phyloP scores from a whole-genome alignment of 2,113 vertebrate genomes.

The Corythornis cristatus region DNA sequence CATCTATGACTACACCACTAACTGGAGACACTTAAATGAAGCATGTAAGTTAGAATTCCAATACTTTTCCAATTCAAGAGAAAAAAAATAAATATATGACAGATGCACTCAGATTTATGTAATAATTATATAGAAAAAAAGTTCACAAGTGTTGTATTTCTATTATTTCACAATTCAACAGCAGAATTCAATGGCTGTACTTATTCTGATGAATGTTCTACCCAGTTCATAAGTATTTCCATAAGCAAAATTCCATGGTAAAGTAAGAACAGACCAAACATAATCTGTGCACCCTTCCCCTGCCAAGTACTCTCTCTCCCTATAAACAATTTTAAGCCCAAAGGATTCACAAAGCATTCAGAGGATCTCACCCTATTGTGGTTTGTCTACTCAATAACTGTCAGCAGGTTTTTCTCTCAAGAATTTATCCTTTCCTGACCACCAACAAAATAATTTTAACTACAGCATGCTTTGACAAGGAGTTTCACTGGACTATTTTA shows the following conservation, averaged over 20 bases:
- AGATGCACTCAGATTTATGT: background rate
- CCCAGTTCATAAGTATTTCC: background rate
- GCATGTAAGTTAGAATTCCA: background rate
- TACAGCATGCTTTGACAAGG: background rate
- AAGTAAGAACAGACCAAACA: background rate
- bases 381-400: background rate
- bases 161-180: background rate
- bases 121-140: background rate
- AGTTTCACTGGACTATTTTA: background rate
- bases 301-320: background rate
- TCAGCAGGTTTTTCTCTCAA: background rate
- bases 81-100: background rate
- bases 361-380: background rate
- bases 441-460: background rate
- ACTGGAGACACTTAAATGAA: background rate
- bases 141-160: background rate
- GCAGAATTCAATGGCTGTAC: background rate
- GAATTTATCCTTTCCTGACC: background rate
- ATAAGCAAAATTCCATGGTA: background rate
- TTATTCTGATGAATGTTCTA: background rate
- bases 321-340: background rate
- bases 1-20: background rate
- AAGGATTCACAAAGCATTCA: background rate
- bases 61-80: background rate
- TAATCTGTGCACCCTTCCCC: background rate